These are phyloP conservation scores for Anguilla pacifica DNA, from an alignment of 2,797 vertebrate genomes.

Conservation along the genomic window DNA sequence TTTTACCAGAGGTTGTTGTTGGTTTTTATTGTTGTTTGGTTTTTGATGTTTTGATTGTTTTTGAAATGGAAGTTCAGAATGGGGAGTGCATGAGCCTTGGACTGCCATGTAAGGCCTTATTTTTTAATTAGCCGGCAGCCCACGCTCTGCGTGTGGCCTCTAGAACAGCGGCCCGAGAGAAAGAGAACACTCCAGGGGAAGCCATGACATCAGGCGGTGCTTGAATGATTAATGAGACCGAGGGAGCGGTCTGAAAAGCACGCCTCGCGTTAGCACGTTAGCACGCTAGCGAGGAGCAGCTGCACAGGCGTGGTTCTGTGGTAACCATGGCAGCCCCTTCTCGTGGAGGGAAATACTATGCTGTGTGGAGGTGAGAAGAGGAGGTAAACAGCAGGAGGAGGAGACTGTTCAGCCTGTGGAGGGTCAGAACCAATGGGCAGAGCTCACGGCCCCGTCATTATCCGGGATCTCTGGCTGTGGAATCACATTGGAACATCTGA, in stretches of 20 bases:
- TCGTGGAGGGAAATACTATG: constrained; percentile 39
- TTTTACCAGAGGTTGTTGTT: not conserved
- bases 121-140: not conserved
- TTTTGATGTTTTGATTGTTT: not conserved
- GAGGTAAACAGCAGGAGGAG: not conserved
- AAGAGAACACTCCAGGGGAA: constrained; percentile 64
- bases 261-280: not conserved
- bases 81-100: not conserved
- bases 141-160: not conserved
- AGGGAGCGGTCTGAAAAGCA: not conserved
- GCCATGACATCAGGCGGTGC: constrained; percentile 65
- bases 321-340: constrained; percentile 34
- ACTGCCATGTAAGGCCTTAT: not conserved
- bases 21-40: not conserved
- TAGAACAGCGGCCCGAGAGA: constrained; percentile 24
- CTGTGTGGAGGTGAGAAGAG: not conserved
- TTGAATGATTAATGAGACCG: constrained; percentile 65
- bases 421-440: no score
- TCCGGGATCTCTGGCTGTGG: no score
- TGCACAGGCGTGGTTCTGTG: constrained; percentile 37
- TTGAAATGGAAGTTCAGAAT: not conserved
- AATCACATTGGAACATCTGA: no score
- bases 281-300: constrained; percentile 18
- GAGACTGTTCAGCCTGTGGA: no score
- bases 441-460: no score